A percentile compares a stretch with the other conserved stretches of the same genome.
Conservation (phyloP, 2,888 invertebrate genomes). For the Heteromurus nitidus region DNA sequence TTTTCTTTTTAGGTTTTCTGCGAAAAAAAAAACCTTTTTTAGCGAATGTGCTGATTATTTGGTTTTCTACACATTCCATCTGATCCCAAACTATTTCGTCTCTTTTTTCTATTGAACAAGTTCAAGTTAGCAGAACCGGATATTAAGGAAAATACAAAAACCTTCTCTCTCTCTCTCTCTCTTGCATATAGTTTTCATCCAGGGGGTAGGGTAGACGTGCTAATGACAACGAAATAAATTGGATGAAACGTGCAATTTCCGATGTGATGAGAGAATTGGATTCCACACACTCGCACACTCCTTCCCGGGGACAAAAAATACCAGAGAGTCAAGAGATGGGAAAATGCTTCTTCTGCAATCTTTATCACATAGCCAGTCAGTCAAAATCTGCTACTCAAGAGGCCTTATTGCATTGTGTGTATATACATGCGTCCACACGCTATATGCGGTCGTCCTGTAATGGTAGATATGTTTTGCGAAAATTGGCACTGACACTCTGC, state of each 20-base stretch:
- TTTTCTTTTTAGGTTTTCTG: background rate
- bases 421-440: background rate
- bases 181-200: background rate
- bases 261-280: conserved; percentile 55
- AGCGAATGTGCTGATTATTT: background rate
- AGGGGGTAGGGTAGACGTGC: conserved; percentile 1
- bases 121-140: no score
- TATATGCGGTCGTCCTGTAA: background rate
- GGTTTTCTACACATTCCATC: background rate
- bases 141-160: conserved; percentile 20
- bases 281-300: conserved; percentile 32
- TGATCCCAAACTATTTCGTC: background rate
- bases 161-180: background rate
- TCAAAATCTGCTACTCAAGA: no score
- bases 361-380: background rate
- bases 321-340: background rate
- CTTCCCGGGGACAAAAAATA: no score
- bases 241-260: conserved; percentile 61
- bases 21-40: background rate
- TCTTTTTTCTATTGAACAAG: background rate
- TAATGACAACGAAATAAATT: conserved; percentile 58
- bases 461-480: conserved; percentile 29
- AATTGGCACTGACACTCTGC: conserved; percentile 53
- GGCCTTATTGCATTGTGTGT: background rate
- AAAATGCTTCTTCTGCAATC: background rate